Conservation (phyloP, 2,797 vertebrate genomes). For the Carcharodon carcharias region DNA sequence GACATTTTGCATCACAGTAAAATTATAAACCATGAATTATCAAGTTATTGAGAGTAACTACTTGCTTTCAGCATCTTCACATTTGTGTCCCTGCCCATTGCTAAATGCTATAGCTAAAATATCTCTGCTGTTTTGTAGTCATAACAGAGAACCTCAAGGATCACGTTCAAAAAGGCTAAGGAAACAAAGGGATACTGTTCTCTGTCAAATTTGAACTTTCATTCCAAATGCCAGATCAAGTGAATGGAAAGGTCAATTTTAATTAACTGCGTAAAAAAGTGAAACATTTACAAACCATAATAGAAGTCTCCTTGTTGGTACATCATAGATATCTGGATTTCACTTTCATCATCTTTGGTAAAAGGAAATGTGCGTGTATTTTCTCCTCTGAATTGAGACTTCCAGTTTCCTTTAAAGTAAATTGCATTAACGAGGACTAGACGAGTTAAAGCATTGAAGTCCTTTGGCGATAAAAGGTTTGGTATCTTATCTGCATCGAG, state of each 20-base stretch:
- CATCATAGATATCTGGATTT: constrained; percentile 98
- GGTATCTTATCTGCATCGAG: constrained; percentile 72
- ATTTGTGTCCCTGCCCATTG: background rate
- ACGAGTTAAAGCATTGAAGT: constrained; percentile 76
- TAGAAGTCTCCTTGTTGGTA: constrained; percentile 98
- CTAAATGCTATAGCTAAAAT: background rate
- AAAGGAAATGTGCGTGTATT: constrained; percentile 96
- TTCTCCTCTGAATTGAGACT: constrained; percentile 91
- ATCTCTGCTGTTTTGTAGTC: background rate
- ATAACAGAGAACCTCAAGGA: background rate
- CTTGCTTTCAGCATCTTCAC: background rate
- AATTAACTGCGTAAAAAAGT: background rate
- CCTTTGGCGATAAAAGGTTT: constrained; percentile 77
- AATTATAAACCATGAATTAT: background rate
- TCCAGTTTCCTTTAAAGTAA: constrained; percentile 97
- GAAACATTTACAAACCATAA: constrained; percentile 66
- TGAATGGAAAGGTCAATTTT: constrained; percentile 11
- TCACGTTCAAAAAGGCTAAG: background rate
- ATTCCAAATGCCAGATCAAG: background rate
- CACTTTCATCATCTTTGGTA: constrained; percentile 90
- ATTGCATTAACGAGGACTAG: constrained; percentile 84
- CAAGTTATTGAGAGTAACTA: background rate
- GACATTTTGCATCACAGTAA: background rate
- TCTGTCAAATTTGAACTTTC: background rate
- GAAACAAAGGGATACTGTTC: constrained; percentile 21